A percentile compares a stretch with the other conserved stretches of the same genome.
phyloP scores from a whole-genome alignment of 2,797 vertebrate genomes.

The Muraenolepis orangiensis region DNA sequence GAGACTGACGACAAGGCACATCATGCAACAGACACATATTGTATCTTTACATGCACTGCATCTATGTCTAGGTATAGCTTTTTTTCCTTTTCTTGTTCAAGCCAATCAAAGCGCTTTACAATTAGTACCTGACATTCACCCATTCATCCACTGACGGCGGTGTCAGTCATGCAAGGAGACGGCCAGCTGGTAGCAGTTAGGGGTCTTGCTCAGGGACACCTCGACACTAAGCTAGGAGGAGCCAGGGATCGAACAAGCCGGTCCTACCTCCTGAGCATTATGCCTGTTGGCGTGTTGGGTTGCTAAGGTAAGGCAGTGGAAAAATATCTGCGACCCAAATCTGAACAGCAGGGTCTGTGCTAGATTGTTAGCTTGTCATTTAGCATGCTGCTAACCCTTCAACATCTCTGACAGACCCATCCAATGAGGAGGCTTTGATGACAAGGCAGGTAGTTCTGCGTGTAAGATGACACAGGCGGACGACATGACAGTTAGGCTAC shows the following conservation, averaged over 20 bases:
- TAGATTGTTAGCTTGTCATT: not conserved
- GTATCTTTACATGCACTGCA: not conserved
- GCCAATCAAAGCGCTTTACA: not conserved
- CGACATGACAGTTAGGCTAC: not conserved
- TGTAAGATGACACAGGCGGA: not conserved
- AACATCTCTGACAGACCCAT: not conserved
- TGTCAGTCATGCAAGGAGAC: not conserved
- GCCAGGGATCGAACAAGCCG: not conserved
- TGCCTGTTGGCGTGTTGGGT: not conserved
- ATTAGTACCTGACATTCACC: not conserved
- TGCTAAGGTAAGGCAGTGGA: not conserved
- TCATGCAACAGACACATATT: too few species aligned
- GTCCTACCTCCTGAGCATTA: not conserved
- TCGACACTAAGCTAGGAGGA: not conserved
- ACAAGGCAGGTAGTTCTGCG: not conserved
- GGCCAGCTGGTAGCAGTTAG: not conserved
- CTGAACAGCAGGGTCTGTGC: not conserved
- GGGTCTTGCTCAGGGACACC: not conserved
- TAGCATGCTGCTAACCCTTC: not conserved
- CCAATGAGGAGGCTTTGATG: not conserved
- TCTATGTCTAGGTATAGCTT: too few species aligned
- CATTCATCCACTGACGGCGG: not conserved
- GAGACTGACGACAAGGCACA: too few species aligned
- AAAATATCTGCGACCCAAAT: not conserved
- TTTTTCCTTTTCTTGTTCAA: too few species aligned